Evolutionary conservation across 2,113 vertebrate genomes (phyloP), one percentile per base, ranked within the genome.

Genomic region (Lophochroa leadbeateri): DNA sequence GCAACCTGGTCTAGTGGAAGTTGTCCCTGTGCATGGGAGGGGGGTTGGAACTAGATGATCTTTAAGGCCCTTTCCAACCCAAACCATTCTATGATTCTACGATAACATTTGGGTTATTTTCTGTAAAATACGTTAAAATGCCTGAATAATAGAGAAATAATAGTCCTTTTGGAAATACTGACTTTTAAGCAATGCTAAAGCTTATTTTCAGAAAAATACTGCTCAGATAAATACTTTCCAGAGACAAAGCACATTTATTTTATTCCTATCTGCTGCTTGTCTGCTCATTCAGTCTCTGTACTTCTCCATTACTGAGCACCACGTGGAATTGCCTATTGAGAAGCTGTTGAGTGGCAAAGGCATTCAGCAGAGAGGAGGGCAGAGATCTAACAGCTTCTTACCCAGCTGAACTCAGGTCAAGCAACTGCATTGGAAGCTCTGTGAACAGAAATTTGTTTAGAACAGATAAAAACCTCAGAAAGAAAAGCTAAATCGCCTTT

Each of bases 311-410:
- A 46, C 29, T 64, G 87, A 93, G 33, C 29, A 75, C 47, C 0
- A 0, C 0, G 0, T 52, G 24, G 35, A 31, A 39, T 13, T 58
- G 33, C 55, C 78, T 67, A 57, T 25, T 0, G 0, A 84, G 64
- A 83, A 88, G 13, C 18, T n/a, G 60, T 43, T 1, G 19, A 94
- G 39, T 41, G 55, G 47, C 1, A 3, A 86, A 76, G 17, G 50
- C 17, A 84, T 64, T 88, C 76, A 76, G 31, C 39, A 71, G 31
- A 63, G 47, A 77, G 39, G 10, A 88, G 28, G 5, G 2, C 43
- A 81, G 84, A 84, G 55, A 68, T 78, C 72, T 65, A 76, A 61
- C 44, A 37, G 49, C 47, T 61, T 84, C 46, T 75, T 24, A 75
- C 28, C 25, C 17, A 61, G 37, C 44, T 86, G 43, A 85, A 67